Percentiles rank a stretch among this genome's conserved stretches.
phyloP scores from a whole-genome alignment of 1,140 invertebrate genomes.

The Drosophila asahinai region DNA sequence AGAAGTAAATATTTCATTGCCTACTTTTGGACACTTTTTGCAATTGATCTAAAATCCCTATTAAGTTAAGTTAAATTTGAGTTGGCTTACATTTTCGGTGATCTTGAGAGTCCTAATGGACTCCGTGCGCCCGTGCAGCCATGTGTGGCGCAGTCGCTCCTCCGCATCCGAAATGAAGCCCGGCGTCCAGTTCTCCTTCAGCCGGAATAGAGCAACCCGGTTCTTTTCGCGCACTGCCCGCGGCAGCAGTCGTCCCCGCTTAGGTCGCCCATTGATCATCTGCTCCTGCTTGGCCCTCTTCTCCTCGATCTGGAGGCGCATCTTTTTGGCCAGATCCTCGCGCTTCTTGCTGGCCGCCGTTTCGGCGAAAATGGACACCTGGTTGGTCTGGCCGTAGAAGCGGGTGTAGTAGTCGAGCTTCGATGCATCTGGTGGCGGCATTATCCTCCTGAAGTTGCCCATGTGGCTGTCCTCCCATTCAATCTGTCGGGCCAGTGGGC shows the following conservation, averaged over 20 bases:
- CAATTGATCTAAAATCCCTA: too few species aligned
- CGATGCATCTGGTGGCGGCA: conserved; percentile 64
- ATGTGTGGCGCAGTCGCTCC: conserved; percentile 73
- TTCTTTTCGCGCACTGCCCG: conserved; percentile 64
- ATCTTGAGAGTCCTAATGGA: conserved; percentile 67
- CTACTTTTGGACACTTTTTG: too few species aligned
- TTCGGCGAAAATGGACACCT: conserved; percentile 90
- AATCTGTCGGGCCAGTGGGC: conserved; percentile 87
- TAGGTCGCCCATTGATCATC: conserved; percentile 39
- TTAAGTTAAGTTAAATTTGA: too few species aligned
- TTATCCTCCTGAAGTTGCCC: conserved; percentile 88
- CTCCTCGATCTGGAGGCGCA: conserved; percentile 76
- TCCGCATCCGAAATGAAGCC: conserved; percentile 80
- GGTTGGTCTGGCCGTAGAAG: conserved; percentile 89
- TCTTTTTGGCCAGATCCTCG: conserved; percentile 75
- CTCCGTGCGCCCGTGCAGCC: conserved; percentile 74
- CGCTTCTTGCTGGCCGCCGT: conserved; percentile 88
- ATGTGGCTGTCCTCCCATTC: conserved; percentile 92
- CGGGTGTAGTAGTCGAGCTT: conserved; percentile 69
- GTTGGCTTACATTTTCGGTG: conserved; percentile 58
- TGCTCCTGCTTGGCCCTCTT: conserved; percentile 68
- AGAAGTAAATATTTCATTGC: too few species aligned
- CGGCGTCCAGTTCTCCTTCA: conserved; percentile 71
- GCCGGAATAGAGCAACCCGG: conserved; percentile 45
- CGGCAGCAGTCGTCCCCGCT: conserved; percentile 48